These are phyloP conservation scores for Laterallus jamaicensis DNA, from an alignment of 2,113 vertebrate genomes.

Conservation along the genomic window DNA sequence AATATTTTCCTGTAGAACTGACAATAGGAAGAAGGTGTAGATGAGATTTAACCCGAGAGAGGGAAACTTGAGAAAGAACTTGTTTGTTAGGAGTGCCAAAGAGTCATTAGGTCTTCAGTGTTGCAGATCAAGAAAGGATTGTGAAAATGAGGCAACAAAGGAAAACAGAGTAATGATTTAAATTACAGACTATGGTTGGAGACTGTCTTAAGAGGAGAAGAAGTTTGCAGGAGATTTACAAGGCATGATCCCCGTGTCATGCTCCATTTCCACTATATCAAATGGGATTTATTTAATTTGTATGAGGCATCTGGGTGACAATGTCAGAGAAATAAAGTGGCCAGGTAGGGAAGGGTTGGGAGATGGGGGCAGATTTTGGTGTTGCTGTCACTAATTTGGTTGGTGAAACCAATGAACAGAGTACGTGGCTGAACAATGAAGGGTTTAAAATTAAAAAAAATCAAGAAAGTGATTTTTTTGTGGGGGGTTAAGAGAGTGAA, in stretches of 20 bases:
- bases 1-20: background rate
- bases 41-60: background rate
- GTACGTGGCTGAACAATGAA: background rate
- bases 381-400: background rate
- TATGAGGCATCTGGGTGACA: background rate
- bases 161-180: background rate
- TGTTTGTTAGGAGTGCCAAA: background rate
- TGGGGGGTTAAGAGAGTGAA: background rate
- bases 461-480: background rate
- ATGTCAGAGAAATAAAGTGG: background rate
- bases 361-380: background rate
- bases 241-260: rapidly evolving
- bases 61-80: background rate
- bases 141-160: background rate
- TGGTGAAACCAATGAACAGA: background rate
- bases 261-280: background rate
- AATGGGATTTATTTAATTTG: background rate
- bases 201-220: background rate
- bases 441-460: background rate
- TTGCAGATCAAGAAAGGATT: background rate
- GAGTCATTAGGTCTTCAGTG: background rate
- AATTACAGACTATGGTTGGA: background rate
- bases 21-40: background rate
- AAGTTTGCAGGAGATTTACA: background rate
- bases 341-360: background rate